These are phyloP conservation scores for Tichodroma muraria DNA, from an alignment of 2,113 vertebrate genomes.

Conservation along the genomic window DNA sequence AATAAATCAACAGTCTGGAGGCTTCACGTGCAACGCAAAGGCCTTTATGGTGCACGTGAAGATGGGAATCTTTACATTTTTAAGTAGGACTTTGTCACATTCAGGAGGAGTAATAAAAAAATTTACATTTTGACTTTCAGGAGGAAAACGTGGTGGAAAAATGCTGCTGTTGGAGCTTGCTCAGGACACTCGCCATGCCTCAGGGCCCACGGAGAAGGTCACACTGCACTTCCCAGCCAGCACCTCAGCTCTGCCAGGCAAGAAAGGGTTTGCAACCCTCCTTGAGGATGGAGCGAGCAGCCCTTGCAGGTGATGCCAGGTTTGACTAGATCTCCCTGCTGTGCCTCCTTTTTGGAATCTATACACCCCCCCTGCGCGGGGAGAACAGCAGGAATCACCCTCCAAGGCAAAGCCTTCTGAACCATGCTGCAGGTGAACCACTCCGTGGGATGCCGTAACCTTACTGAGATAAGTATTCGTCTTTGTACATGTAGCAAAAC, in stretches of 20 bases:
- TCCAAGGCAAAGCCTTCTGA: not conserved
- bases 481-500: fast-evolving
- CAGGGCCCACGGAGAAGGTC: constrained; percentile 20
- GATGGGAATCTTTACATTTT: constrained; percentile 31
- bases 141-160: not conserved
- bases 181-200: not conserved
- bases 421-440: not conserved
- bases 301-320: not conserved
- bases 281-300: not conserved
- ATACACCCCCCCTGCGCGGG: not conserved
- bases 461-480: fast-evolving
- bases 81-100: constrained; percentile 27
- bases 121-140: constrained; percentile 41
- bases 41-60: not conserved
- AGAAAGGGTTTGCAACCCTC: not conserved
- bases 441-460: fast-evolving
- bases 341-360: not conserved
- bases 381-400: not conserved
- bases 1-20: constrained; percentile 37
- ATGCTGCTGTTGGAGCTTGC: not conserved
- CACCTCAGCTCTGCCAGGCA: not conserved
- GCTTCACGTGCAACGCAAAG: not conserved
- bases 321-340: not conserved
- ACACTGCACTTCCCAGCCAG: not conserved
- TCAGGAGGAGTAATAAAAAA: constrained; percentile 23